Conservation (phyloP, 2,888 invertebrate genomes). For the Biston betularia region DNA sequence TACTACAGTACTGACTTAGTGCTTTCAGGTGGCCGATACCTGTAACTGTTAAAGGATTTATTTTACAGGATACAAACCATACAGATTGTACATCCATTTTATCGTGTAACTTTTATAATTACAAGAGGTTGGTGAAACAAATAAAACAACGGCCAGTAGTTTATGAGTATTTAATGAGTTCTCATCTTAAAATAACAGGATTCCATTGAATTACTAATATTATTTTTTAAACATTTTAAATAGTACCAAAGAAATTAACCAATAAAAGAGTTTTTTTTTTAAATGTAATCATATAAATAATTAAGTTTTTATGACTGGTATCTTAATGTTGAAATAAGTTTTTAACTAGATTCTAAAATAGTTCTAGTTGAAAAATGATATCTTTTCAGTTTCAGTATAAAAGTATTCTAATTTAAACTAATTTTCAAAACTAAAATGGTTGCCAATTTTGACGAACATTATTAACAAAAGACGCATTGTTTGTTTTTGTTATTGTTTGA, state of each 20-base stretch:
- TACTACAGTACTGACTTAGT: too few relatives aligned
- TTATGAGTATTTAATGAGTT: not conserved
- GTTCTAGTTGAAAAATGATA: not conserved
- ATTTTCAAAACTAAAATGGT: not conserved
- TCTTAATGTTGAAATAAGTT: not conserved
- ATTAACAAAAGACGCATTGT: too few relatives aligned
- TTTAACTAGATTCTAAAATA: not conserved
- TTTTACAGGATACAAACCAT: not conserved
- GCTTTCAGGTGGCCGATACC: too few relatives aligned
- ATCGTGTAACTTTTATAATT: not conserved
- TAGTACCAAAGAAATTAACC: conserved; percentile 1
- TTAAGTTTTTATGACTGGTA: too few relatives aligned
- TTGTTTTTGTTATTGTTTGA: not conserved
- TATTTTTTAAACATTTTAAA: not conserved
- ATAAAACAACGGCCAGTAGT: not conserved
- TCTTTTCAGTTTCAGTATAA: not conserved
- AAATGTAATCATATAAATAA: too few relatives aligned
- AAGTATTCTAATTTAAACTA: not conserved
- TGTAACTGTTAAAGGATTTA: not conserved
- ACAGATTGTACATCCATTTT: not conserved
- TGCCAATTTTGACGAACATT: not conserved
- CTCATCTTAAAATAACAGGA: not conserved
- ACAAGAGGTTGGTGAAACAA: not conserved
- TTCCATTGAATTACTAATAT: not conserved
- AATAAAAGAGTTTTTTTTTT: not conserved